Percentiles rank a stretch among this genome's conserved stretches.
These are phyloP conservation scores for Hippocampus abdominalis DNA, from an alignment of 2,113 vertebrate genomes.

Conservation along the genomic window DNA sequence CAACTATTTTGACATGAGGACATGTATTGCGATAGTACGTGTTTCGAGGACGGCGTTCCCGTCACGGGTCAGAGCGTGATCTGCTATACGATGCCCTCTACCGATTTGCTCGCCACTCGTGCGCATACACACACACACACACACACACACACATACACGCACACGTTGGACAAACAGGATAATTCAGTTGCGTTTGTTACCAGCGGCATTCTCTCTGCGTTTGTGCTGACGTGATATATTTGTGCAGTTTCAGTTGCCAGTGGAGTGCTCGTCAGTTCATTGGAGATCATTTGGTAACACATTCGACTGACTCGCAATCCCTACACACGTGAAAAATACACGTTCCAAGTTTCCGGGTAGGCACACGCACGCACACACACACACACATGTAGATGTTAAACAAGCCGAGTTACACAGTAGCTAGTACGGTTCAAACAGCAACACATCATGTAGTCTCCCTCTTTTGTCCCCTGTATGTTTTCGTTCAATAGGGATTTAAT, in stretches of 20 bases:
- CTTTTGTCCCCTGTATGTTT: conserved; percentile 69
- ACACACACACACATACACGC: conserved; percentile 13
- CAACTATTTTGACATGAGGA: conserved; percentile 64
- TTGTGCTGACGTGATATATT: conserved; percentile 63
- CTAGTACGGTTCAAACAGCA: conserved; percentile 65
- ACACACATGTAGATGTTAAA: conserved; percentile 61
- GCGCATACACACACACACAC: conserved; percentile 1
- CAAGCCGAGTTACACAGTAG: conserved; percentile 67
- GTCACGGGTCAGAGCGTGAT: conserved; percentile 53
- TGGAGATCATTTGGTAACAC: conserved; percentile 62
- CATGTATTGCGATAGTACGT: conserved; percentile 55
- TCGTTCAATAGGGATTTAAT: conserved; percentile 71
- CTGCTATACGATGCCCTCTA: conserved; percentile 52
- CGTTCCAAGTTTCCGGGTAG: neutral
- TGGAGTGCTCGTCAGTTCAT: conserved; percentile 61
- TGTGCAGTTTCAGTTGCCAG: conserved; percentile 64
- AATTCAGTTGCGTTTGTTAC: conserved; percentile 58
- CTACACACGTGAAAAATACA: conserved; percentile 15
- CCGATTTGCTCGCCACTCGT: conserved; percentile 50
- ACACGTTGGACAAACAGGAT: conserved; percentile 12
- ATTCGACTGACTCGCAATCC: conserved; percentile 42
- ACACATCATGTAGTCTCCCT: conserved; percentile 66
- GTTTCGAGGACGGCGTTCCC: conserved; percentile 56
- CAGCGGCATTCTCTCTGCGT: conserved; percentile 62
- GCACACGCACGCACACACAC: conserved; percentile 31